Conservation (phyloP, 1,140 invertebrate genomes). For the Melitaea cinxia region DNA sequence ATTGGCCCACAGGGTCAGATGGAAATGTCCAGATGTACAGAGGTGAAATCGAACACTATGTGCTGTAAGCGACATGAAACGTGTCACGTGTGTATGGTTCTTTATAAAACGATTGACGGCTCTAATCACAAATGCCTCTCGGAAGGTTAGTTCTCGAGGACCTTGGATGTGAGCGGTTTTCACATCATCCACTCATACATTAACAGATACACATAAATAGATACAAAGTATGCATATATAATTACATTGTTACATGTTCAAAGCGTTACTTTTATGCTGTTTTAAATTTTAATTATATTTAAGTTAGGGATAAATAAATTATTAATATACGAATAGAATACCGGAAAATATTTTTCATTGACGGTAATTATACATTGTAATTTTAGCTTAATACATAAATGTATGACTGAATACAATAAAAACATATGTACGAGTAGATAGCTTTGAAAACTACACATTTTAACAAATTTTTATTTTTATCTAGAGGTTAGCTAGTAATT, state of each 20-base stretch:
- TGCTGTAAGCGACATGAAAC: too few species aligned
- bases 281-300: background rate
- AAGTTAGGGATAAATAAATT: background rate
- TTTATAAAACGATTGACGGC: constrained; percentile 54
- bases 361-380: background rate
- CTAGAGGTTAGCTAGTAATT: too few species aligned
- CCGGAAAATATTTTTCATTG: background rate
- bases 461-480: too few species aligned
- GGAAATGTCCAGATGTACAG: too few species aligned
- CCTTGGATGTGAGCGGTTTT: constrained; percentile 51
- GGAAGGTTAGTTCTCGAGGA: constrained; percentile 45
- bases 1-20: too few species aligned
- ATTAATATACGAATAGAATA: background rate
- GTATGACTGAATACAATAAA: too few species aligned
- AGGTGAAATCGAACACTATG: too few species aligned
- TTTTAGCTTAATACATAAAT: too few species aligned
- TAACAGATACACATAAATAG: constrained; percentile 8
- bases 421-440: too few species aligned
- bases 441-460: too few species aligned
- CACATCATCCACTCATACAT: constrained; percentile 44
- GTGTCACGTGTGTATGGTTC: constrained; percentile 22
- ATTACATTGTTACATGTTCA: constrained; percentile 8
- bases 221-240: constrained; percentile 4
- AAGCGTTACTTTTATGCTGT: background rate
- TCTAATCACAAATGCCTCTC: constrained; percentile 61